Percentiles rank a stretch among this genome's conserved stretches.
These are phyloP conservation scores for Agrotis exclamationis DNA, from an alignment of 2,888 invertebrate species.

Conservation along the genomic window DNA sequence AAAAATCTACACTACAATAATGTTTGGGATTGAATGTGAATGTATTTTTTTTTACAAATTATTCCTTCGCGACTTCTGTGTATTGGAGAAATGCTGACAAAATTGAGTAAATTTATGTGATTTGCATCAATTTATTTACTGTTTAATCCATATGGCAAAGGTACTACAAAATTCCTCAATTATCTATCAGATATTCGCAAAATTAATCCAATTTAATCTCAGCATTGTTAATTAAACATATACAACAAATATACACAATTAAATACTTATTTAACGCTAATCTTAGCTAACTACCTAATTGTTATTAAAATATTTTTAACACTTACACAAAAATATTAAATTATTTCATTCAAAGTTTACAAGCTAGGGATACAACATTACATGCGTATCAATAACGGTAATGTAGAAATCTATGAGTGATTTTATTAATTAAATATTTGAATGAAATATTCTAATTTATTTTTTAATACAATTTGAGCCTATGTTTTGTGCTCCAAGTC, in stretches of 20 bases:
- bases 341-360: conserved; percentile 73
- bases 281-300: conserved; percentile 71
- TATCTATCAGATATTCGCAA: conserved; percentile 8
- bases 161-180: conserved; percentile 34
- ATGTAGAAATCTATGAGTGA: conserved; percentile 47
- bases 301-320: conserved; percentile 75
- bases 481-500: conserved; percentile 83
- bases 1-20: conserved; percentile 51
- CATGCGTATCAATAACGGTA: conserved; percentile 68
- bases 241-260: conserved; percentile 80
- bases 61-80: neutral
- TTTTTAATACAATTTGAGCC: conserved; percentile 84
- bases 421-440: conserved; percentile 58
- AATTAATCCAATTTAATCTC: conserved; percentile 28
- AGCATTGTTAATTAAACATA: conserved; percentile 68
- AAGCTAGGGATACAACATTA: conserved; percentile 70
- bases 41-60: conserved; percentile 28
- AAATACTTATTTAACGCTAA: conserved; percentile 69
- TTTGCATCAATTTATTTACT: conserved; percentile 13
- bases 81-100: conserved; percentile 2
- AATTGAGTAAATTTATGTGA: conserved; percentile 23
- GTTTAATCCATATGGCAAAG: conserved; percentile 31
- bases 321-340: conserved; percentile 74
- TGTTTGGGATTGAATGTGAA: conserved; percentile 26
- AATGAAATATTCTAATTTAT: conserved; percentile 79